Evolutionary conservation across 2,888 invertebrate genomes (phyloP).

Genomic region (Clistopyga incitator): DNA sequence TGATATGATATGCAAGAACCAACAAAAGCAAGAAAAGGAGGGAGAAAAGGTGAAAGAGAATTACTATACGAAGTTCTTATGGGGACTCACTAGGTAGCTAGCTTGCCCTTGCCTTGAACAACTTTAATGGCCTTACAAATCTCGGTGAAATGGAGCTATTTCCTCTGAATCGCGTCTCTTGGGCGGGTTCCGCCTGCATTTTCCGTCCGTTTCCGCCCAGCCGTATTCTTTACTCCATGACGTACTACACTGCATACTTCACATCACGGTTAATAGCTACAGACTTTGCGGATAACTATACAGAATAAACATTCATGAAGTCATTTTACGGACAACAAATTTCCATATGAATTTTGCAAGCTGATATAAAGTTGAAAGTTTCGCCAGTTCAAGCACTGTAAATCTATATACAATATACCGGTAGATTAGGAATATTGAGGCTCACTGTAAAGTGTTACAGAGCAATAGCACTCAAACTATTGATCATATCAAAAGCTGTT

Average conservation of each 20-base stretch:
- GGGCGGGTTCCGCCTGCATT: constrained; percentile 19
- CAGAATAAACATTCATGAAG: neutral
- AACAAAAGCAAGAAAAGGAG: constrained; percentile 8
- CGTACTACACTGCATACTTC: neutral
- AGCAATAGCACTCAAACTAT: too few species aligned
- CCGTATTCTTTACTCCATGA: constrained; percentile 55
- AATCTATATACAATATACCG: too few species aligned
- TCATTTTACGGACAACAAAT: neutral
- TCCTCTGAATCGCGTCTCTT: constrained; percentile 69
- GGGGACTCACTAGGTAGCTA: constrained; percentile 47
- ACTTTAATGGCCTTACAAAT: constrained; percentile 78
- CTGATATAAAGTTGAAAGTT: too few species aligned
- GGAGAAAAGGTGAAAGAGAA: constrained; percentile 50
- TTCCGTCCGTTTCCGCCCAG: constrained; percentile 38
- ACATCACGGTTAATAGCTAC: neutral
- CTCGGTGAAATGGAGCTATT: constrained; percentile 75
- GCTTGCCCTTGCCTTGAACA: constrained; percentile 56
- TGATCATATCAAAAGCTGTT: too few species aligned
- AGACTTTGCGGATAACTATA: neutral
- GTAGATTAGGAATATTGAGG: too few species aligned
- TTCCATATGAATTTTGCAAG: too few species aligned
- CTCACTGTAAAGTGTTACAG: too few species aligned
- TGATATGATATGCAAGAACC: constrained; percentile 19
- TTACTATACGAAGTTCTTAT: constrained; percentile 70
- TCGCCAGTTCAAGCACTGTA: too few species aligned